Evolutionary conservation across 2,888 invertebrate genomes (phyloP).

Genomic region (Yponomeuta cagnagella): DNA sequence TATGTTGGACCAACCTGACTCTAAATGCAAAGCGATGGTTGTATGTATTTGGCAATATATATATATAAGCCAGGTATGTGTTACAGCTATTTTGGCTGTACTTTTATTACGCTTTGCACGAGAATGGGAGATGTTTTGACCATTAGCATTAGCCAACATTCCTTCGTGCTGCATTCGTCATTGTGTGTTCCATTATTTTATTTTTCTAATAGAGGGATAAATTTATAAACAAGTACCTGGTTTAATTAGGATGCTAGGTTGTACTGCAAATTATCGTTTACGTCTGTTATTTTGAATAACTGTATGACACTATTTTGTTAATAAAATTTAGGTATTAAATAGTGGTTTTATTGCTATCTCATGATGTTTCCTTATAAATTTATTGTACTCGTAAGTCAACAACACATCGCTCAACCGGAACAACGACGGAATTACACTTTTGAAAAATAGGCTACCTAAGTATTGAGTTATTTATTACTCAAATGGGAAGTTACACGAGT

Average conservation of each 20-base stretch:
- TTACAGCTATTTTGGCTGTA: conserved; percentile 23
- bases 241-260: conserved; percentile 75
- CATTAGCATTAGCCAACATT: conserved; percentile 67
- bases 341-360: background rate
- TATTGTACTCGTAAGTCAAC: too few relatives aligned
- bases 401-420: too few relatives aligned
- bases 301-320: conserved; percentile 76
- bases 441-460: too few relatives aligned
- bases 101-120: conserved; percentile 24
- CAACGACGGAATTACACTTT: too few relatives aligned
- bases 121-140: conserved; percentile 28
- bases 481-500: too few relatives aligned
- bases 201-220: conserved; percentile 59
- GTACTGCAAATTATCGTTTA: conserved; percentile 73
- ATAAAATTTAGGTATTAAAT: conserved; percentile 67
- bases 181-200: conserved; percentile 49
- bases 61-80: conserved; percentile 32
- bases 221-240: conserved; percentile 73
- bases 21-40: conserved; percentile 8
- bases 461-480: too few relatives aligned
- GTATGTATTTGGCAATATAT: conserved; percentile 24
- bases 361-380: too few relatives aligned
- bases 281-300: conserved; percentile 74
- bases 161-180: conserved; percentile 71
- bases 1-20: background rate